phyloP scores from a whole-genome alignment of 2,888 invertebrate species.

The Hylaea fasciaria region DNA sequence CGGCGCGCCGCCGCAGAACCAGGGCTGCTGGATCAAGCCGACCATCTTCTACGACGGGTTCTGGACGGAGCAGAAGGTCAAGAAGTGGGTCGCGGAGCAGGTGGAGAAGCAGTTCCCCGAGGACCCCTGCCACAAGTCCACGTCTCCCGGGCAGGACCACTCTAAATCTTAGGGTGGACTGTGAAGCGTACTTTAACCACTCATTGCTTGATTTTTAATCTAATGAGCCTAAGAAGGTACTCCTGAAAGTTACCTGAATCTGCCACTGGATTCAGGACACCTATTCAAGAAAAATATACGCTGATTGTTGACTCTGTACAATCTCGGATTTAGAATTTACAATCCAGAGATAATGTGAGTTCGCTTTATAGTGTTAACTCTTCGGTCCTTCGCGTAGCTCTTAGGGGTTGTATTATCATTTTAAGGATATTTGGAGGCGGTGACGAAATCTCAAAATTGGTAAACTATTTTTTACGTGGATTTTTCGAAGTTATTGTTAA shows the following conservation, averaged over 20 bases:
- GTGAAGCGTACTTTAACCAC: background rate
- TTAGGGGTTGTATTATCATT: slow-evolving; percentile 31
- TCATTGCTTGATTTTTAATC: too few relatives aligned
- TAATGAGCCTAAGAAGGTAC: too few relatives aligned
- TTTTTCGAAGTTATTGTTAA: slow-evolving; percentile 29
- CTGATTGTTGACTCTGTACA: too few relatives aligned
- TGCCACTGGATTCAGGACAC: too few relatives aligned
- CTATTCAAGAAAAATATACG: too few relatives aligned
- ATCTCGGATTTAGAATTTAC: too few relatives aligned
- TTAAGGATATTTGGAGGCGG: slow-evolving; percentile 18
- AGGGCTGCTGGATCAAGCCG: slow-evolving; percentile 80
- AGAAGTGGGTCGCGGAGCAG: slow-evolving; percentile 82
- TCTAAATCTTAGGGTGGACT: slow-evolving; percentile 8
- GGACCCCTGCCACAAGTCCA: slow-evolving; percentile 47
- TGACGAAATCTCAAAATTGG: slow-evolving; percentile 31
- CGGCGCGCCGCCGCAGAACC: slow-evolving; percentile 59
- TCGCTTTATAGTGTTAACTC: too few relatives aligned
- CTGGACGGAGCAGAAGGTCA: slow-evolving; percentile 83
- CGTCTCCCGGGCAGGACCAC: slow-evolving; percentile 31
- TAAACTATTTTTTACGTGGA: slow-evolving; percentile 32
- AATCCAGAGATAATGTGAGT: too few relatives aligned
- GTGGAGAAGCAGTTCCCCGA: slow-evolving; percentile 80
- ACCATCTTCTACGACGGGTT: slow-evolving; percentile 82
- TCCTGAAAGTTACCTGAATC: too few relatives aligned
- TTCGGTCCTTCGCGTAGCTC: background rate